Base-by-base conservation (phyloP, 2,113 vertebrate genomes). In the Corydoras maculifer region DNA sequence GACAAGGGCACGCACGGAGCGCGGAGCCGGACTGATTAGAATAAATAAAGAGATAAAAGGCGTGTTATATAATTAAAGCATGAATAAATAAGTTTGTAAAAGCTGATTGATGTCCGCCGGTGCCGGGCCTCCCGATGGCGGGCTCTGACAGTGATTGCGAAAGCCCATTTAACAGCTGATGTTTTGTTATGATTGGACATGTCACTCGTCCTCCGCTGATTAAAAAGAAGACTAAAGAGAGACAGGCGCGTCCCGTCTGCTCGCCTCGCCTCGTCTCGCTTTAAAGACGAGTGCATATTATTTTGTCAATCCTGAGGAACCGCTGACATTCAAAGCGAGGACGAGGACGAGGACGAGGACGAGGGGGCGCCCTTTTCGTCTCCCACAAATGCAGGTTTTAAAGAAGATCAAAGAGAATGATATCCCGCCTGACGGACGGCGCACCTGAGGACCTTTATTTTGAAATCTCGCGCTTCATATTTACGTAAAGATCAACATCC, bases 141-240 rank as follows among this genome's bases (percentile, higher is more conserved):
- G 73, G 89, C 84, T 73, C 88, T 96, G 95, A 94, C 95, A 94
- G 92, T 92, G 91, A 89, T 94, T 85, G 91, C 88, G 77, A 88
- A 90, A 94, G 91, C 92, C 93, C 88, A 91, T 88, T 90, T 94
- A 87, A 90, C 88, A 82, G 82, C 93, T 97, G 94, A 98, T 92
- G 95, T 91, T 92, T 97, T 97, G 95, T 98, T 98, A 92, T 98
- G 96, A 98, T 96, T 93, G 87, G 81, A 86, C 90, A 90, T 93
- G 96, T 98, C 96, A 98, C 93, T 98, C 96, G 94, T 92, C 92
- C 92, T 92, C 90, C 92, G 92, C 93, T 93, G 94, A 98, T 98
- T 97, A 98, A 96, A 96, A 95, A 94, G 92, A 93, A 92, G 90
- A 65, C 35, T 43, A 5, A 2, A 94, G 94, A 87, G 90, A 87